A percentile compares a stretch with the other conserved stretches of the same genome.
Conservation (phyloP, 1,140 invertebrate species). For the Bactericera cockerelli region DNA sequence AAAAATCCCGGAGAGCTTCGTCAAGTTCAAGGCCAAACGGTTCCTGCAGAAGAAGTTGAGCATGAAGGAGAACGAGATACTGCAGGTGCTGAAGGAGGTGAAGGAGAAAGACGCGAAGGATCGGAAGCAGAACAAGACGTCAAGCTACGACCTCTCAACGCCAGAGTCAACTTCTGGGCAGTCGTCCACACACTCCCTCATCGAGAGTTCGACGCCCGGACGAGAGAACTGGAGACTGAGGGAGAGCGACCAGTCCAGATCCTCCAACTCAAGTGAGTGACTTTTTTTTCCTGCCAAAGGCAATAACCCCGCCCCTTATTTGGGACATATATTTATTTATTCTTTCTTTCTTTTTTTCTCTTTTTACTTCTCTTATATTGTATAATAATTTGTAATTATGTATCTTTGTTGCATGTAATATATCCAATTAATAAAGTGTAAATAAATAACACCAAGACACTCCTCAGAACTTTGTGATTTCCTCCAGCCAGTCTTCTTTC, state of each 20-base stretch:
- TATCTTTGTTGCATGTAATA: too few species aligned
- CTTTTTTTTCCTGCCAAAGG: too few species aligned
- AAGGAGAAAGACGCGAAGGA: neutral
- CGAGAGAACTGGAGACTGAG: constrained; percentile 1
- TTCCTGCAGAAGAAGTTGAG: constrained; percentile 1
- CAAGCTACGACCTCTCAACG: neutral
- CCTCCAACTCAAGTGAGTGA: neutral
- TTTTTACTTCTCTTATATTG: too few species aligned
- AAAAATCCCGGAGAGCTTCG: too few species aligned
- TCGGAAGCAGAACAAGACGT: neutral
- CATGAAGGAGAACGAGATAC: neutral
- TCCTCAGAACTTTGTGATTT: too few species aligned
- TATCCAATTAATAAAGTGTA: too few species aligned
- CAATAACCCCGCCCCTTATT: too few species aligned
- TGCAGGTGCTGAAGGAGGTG: neutral
- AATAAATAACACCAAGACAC: too few species aligned
- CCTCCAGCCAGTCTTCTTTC: too few species aligned
- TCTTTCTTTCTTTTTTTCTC: too few species aligned
- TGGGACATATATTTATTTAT: too few species aligned
- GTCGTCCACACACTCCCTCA: neutral
- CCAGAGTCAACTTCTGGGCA: neutral
- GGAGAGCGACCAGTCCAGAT: neutral
- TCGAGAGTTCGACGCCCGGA: neutral
- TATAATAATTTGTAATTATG: too few species aligned
- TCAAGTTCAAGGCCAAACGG: neutral